Conservation (phyloP, 2,888 invertebrate species). For the Clepsis dumicolana region DNA sequence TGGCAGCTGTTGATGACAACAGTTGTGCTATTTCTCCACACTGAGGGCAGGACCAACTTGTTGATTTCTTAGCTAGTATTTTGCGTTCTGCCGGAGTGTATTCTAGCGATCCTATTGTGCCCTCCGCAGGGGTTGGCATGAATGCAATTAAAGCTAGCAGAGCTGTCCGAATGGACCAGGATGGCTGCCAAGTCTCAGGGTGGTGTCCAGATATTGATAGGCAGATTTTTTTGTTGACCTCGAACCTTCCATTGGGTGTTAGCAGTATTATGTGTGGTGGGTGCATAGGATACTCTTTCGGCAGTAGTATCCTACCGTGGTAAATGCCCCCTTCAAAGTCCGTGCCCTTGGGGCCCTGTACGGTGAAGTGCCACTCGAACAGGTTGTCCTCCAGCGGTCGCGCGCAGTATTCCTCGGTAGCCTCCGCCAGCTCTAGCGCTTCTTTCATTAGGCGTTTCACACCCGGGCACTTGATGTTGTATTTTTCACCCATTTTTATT, state of each 20-base stretch:
- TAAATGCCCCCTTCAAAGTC: slow-evolving; percentile 97
- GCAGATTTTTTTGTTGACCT: slow-evolving; percentile 97
- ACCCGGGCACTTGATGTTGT: slow-evolving; percentile 88
- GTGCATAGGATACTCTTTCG: slow-evolving; percentile 98
- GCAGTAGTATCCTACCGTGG: slow-evolving; percentile 96
- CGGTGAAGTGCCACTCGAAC: slow-evolving; percentile 99
- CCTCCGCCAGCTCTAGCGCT: slow-evolving; percentile 93
- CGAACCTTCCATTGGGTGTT: slow-evolving; percentile 97
- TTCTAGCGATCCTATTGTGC: slow-evolving; percentile 96
- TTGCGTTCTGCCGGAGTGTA: slow-evolving; percentile 94
- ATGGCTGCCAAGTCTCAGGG: slow-evolving; percentile 99
- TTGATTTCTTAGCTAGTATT: slow-evolving; percentile 91
- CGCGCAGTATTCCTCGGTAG: slow-evolving; percentile 96
- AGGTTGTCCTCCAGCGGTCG: slow-evolving; percentile 97
- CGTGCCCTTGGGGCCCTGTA: slow-evolving; percentile 94
- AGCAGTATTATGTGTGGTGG: slow-evolving; percentile 97
- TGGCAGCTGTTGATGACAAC: slow-evolving; percentile 78
- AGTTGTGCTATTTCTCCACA: slow-evolving; percentile 76
- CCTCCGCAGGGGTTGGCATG: slow-evolving; percentile 96
- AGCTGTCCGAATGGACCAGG: slow-evolving; percentile 98
- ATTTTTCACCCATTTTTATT: slow-evolving; percentile 79
- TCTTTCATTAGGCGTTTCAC: slow-evolving; percentile 97
- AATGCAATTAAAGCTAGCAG: slow-evolving; percentile 96
- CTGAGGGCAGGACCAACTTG: slow-evolving; percentile 70
- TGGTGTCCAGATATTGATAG: slow-evolving; percentile 98